Evolutionary conservation across 2,113 vertebrate genomes (phyloP), one percentile per base, ranked within the genome.

Genomic region (Centropristis striata): DNA sequence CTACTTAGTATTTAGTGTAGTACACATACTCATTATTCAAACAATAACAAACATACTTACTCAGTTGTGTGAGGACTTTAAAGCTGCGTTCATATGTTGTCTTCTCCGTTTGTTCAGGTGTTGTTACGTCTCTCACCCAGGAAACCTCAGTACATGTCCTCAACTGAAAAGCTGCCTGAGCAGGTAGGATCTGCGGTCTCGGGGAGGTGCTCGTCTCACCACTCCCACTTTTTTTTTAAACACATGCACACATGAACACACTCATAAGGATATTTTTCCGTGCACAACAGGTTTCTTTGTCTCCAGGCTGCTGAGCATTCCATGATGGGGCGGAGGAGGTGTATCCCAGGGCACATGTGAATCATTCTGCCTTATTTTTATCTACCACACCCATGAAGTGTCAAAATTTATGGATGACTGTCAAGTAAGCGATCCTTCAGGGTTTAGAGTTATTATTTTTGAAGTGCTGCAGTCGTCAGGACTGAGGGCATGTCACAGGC

Each of bases 271-370:
- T 51, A 16, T 47, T 46, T 76, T 60, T 15, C 3, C 39, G 6
- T 57, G 71, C 1, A 68, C 73, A 85, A 90, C 85, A 84, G 85
- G 81, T 89, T 90, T 83, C 42, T 81, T 74, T 63, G 70, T 86
- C 61, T 53, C n/a, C 55, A n/a, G 65, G 66, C 50, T 61, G 70
- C 61, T 28, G 15, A 59, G 66, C 86, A 92, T 92, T 90, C 90
- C 85, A 47, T 2, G 13, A 21, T 49, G 10, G 71, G 93, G 92
- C 1, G 87, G 84, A 86, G 85, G 39, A 50, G 23, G 58, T 21
- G 32, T 16, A 68, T 77, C 70, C 71, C 1, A 0, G 1, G 12
- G 65, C 20, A 14, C 12, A n/a, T 32, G 72, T 80, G 82, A 90
- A 75, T 81, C 60, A 81, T 65, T 84, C 36, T 5, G 8, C 47